Conservation (phyloP, 2,113 vertebrate species). For the Ptilorrhoa leucosticta region DNA sequence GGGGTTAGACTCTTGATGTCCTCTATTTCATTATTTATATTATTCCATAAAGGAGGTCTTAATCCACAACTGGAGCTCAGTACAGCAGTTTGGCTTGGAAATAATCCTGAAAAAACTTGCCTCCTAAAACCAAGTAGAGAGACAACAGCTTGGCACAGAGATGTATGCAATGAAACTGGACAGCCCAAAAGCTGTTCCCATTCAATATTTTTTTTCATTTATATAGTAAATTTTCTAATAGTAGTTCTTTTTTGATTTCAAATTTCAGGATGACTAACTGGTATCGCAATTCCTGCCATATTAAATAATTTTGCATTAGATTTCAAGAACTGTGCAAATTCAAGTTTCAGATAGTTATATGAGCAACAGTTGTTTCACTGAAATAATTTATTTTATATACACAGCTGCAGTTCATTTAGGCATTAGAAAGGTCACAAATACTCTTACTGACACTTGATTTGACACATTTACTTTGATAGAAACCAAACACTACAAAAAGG, state of each 20-base stretch:
- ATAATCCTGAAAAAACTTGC: accelerated
- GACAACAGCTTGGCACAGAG: background rate
- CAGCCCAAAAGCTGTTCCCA: background rate
- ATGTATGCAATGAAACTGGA: background rate
- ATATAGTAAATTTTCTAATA: background rate
- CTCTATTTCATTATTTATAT: background rate
- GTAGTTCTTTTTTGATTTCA: background rate
- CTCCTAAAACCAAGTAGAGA: background rate
- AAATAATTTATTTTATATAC: slow-evolving; percentile 38
- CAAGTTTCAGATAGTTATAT: background rate
- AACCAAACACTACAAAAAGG: slow-evolving; percentile 10
- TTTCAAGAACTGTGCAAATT: background rate
- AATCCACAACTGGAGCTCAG: background rate
- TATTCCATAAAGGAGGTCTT: background rate
- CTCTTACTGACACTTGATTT: background rate
- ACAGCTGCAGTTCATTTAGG: slow-evolving; percentile 36
- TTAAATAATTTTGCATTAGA: background rate
- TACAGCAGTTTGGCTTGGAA: background rate
- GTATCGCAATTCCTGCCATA: background rate
- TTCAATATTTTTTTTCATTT: background rate
- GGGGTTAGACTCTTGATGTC: background rate
- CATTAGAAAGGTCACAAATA: slow-evolving; percentile 33
- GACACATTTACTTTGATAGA: background rate
- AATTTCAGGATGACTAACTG: background rate
- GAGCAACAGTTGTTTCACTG: background rate